phyloP scores from a whole-genome alignment of 2,113 vertebrate species.

The Psephotus haematonotus region DNA sequence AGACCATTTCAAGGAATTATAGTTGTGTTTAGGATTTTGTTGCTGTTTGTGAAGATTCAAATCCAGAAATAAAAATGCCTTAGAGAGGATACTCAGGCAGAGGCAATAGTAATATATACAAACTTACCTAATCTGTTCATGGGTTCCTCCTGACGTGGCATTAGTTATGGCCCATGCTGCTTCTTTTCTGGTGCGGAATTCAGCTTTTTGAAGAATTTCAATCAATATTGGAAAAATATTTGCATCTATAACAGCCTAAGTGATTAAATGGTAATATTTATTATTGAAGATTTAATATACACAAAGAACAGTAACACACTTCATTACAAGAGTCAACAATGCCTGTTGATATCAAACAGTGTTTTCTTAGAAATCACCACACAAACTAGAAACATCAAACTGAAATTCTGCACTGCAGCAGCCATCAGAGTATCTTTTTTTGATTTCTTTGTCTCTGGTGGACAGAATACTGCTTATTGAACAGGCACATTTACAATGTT shows the following conservation, averaged over 20 bases:
- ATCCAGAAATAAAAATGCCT: not conserved
- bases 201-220: conserved; percentile 92
- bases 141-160: conserved; percentile 87
- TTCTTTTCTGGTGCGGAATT: conserved; percentile 92
- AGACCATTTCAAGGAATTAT: not conserved
- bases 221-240: conserved; percentile 93
- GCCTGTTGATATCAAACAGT: not conserved
- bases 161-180: conserved; percentile 91
- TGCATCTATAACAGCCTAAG: conserved; percentile 88
- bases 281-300: not conserved
- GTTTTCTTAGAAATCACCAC: not conserved
- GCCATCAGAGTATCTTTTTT: not conserved
- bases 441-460: not conserved
- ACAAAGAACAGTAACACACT: not conserved
- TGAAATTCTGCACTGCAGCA: not conserved
- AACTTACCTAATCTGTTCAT: conserved; percentile 84
- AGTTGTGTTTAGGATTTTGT: not conserved
- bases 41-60: not conserved
- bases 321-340: not conserved
- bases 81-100: not conserved
- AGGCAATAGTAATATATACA: not conserved
- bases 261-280: not conserved
- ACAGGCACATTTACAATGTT: not conserved
- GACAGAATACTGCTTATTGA: not conserved
- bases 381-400: not conserved